Base-by-base conservation (phyloP, 2,113 vertebrate genomes). In the Bombycilla garrulus region DNA sequence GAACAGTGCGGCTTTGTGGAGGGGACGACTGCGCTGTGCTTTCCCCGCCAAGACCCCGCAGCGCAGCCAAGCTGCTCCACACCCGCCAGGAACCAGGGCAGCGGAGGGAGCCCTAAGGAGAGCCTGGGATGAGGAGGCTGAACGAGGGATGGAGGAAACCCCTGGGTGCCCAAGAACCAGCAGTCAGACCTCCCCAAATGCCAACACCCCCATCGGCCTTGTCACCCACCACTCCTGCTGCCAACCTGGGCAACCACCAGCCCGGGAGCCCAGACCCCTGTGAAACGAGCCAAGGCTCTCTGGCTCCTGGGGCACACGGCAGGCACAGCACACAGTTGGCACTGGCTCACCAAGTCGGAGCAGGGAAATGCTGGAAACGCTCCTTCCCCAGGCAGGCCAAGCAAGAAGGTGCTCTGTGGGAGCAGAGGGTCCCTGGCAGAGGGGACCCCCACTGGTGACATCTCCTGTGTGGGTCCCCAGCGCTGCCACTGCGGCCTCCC, bases 1-100 rank as follows among this genome's bases (percentile, higher is more conserved):
- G 97, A 98, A 98, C 98, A 98, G 97, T 96, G 98, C 60, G 80
- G 98, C 98, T 98, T 98, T 98, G 98, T 98, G 96, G 97, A 97
- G 95, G 97, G 96, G 96, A 94, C 28, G 93, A 95, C 95, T 60
- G 96, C 24, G 81, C 95, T 88, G 97, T 64, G 81, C 78, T 97
- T 96, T 97, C 97, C 94, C 96, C 74, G 95, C 98, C 98, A 98
- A 96, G 96, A 93, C 96, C 96, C 94, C 51, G 53, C 44, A 8
- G 66, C 3, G 20, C 66, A 84, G 98, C 97, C 98, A 96, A 94
- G 95, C 96, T 71, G 78, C 56, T 97, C 95, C 28, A 61, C 33
- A 5, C 76, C 60, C 80, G 86, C 95, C 93, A 80, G 87, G 50
- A 91, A 50, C 71, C 45, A 9, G 92, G 40, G 71, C 72, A 15